Conservation (phyloP, 1,140 invertebrate species). For the Cotesia glomerata region DNA sequence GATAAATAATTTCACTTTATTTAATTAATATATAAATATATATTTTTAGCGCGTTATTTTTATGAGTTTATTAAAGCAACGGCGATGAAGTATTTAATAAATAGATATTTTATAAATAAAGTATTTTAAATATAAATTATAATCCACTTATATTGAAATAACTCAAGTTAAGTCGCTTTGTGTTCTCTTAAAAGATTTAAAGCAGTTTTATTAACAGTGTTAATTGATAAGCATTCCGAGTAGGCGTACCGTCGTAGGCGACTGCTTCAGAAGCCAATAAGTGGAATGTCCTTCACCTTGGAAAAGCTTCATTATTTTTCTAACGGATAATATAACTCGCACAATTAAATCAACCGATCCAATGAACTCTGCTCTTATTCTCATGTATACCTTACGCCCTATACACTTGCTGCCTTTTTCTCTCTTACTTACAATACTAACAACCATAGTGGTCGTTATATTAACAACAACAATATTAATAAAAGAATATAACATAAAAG, state of each 20-base stretch:
- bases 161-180: too few species aligned
- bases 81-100: too few species aligned
- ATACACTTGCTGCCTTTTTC: neutral
- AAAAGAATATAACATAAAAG: neutral
- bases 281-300: slow-evolving; percentile 18
- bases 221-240: neutral
- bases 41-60: too few species aligned
- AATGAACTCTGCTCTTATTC: neutral
- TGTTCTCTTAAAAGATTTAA: too few species aligned
- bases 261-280: neutral
- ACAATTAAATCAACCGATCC: neutral
- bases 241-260: neutral
- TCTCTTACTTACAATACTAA: neutral
- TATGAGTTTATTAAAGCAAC: too few species aligned
- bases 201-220: neutral
- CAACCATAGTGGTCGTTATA: neutral
- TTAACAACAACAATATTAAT: neutral
- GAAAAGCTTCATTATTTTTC: slow-evolving; percentile 1
- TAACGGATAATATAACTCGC: neutral
- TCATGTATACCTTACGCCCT: too few species aligned
- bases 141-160: too few species aligned
- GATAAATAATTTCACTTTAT: too few species aligned
- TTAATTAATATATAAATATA: too few species aligned
- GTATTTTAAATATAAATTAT: too few species aligned
- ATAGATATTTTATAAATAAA: too few species aligned